A percentile compares a stretch with the other conserved stretches of the same genome.
Evolutionary conservation across 1,140 invertebrate genomes (phyloP).

Genomic region (Heliconius hewitsoni): DNA sequence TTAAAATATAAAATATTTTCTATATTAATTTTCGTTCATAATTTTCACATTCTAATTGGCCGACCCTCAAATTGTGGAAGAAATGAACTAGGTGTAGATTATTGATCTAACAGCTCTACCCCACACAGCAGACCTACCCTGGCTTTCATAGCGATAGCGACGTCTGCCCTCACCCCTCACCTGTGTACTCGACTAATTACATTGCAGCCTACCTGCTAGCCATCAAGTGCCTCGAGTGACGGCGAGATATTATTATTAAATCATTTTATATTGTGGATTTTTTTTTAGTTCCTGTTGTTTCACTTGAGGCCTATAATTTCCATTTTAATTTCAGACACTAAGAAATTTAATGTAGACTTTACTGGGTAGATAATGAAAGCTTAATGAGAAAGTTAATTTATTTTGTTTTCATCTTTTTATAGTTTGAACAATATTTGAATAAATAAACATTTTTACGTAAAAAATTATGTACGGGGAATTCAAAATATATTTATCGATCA

Average conservation of each 20-base stretch:
- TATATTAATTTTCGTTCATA: not conserved
- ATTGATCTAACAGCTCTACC: conserved; percentile 56
- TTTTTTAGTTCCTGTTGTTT: not conserved
- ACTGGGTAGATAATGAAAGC: too few species aligned
- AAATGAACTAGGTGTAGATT: conserved; percentile 48
- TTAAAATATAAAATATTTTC: not conserved
- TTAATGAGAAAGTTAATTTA: too few species aligned
- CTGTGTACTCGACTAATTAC: conserved; percentile 8
- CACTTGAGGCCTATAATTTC: not conserved
- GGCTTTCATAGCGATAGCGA: conserved; percentile 24
- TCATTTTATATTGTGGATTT: not conserved
- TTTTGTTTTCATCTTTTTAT: too few species aligned
- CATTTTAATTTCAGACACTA: not conserved
- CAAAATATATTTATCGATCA: too few species aligned
- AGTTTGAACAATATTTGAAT: too few species aligned
- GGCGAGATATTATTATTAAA: not conserved
- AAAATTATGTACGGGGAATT: too few species aligned
- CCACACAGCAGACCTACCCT: conserved; percentile 30
- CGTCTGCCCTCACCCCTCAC: conserved; percentile 32
- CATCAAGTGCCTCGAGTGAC: not conserved
- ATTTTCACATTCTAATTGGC: not conserved
- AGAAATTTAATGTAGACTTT: not conserved
- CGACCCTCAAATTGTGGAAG: conserved; percentile 30
- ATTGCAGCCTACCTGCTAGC: not conserved
- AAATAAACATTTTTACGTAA: too few species aligned